These are phyloP conservation scores for Acropora yongei DNA, from an alignment of 64 coral and sea anemone genomes.

Conservation along the genomic window DNA sequence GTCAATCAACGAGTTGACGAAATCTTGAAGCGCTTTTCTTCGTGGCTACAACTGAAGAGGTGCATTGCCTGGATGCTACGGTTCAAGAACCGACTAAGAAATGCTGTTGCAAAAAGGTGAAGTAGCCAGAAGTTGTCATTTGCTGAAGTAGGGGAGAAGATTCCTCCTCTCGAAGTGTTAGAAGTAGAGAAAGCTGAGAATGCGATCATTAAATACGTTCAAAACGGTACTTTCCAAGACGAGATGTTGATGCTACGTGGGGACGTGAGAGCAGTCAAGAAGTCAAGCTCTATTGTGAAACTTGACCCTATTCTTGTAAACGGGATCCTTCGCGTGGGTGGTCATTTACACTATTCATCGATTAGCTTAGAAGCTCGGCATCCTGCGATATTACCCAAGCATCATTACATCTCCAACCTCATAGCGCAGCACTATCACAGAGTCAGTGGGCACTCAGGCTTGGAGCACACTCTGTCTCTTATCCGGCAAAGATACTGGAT, in stretches of 20 bases:
- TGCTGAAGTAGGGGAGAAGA: neutral
- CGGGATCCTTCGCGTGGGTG: slow-evolving; percentile 19
- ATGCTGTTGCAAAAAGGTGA: neutral
- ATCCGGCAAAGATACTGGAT: slow-evolving; percentile 10
- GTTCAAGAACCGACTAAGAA: neutral
- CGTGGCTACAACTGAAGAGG: neutral
- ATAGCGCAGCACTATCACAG: slow-evolving; percentile 12
- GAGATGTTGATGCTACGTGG: neutral
- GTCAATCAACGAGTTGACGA: neutral
- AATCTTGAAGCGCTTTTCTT: neutral
- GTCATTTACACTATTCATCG: slow-evolving; percentile 13
- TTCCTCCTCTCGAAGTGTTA: slow-evolving; percentile 4
- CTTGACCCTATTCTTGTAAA: slow-evolving; percentile 23
- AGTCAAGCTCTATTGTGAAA: slow-evolving; percentile 39
- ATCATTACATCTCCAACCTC: slow-evolving; percentile 31
- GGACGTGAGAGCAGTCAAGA: neutral
- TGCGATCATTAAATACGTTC: neutral
- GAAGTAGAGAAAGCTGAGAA: slow-evolving; percentile 17
- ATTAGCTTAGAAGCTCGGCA: slow-evolving; percentile 3
- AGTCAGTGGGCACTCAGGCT: slow-evolving; percentile 1
- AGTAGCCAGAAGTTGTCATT: neutral
- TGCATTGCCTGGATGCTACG: neutral
- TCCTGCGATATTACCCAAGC: slow-evolving; percentile 13
- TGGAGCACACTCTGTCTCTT: slow-evolving; percentile 22
- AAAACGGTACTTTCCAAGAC: neutral